These are phyloP conservation scores for Daboia siamensis DNA, from an alignment of 2,113 vertebrate species.

Conservation along the genomic window DNA sequence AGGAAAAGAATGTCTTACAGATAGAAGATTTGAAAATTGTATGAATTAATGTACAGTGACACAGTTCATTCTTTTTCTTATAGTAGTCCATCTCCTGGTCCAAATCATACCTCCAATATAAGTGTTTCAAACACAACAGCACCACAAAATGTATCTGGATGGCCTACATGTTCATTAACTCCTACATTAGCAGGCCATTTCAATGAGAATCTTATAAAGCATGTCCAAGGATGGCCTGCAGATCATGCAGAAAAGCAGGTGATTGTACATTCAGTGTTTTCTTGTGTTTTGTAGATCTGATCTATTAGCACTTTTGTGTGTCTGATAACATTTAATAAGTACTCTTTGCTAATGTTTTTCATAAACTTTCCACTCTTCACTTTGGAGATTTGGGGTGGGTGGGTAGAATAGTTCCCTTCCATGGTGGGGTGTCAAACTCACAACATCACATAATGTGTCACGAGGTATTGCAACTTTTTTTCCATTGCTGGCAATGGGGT, in stretches of 20 bases:
- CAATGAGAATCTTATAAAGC: conserved; percentile 95
- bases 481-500: too few species aligned
- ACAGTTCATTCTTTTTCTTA: conserved; percentile 7
- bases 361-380: neutral
- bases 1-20: neutral
- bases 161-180: conserved; percentile 87
- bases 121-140: conserved; percentile 74
- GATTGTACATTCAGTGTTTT: conserved; percentile 10
- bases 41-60: neutral
- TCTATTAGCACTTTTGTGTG: neutral
- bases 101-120: conserved; percentile 85
- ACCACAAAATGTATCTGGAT: conserved; percentile 74
- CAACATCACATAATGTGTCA: too few species aligned
- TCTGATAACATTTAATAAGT: neutral
- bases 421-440: neutral
- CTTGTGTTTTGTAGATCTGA: neutral
- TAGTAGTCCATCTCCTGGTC: conserved; percentile 92
- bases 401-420: neutral
- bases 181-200: conserved; percentile 93
- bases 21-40: neutral
- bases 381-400: neutral
- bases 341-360: neutral
- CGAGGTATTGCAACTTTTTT: too few species aligned
- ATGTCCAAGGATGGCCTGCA: conserved; percentile 97
- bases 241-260: conserved; percentile 98